phyloP scores from a whole-genome alignment of 2,797 vertebrate genomes.

The Pampus argenteus region DNA sequence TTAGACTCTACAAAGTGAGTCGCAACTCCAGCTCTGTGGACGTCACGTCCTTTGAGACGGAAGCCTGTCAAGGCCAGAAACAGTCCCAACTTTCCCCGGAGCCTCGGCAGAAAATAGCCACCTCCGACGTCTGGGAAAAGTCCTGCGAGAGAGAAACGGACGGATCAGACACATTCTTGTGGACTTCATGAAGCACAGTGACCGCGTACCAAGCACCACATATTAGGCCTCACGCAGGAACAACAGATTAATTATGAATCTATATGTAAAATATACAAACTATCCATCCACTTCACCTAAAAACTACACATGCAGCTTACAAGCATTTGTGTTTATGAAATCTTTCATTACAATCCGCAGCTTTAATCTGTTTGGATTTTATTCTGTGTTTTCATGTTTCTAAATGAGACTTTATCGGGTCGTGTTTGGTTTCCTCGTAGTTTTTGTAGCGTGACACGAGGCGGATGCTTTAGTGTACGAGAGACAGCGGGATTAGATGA shows the following conservation, averaged over 20 bases:
- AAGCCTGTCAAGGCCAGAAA: slow-evolving; percentile 94
- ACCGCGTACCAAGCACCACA: neutral
- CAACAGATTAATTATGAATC: too few species aligned
- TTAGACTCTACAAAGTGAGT: slow-evolving; percentile 94
- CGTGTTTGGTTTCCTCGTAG: slow-evolving; percentile 7
- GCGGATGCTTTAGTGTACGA: too few species aligned
- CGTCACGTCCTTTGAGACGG: slow-evolving; percentile 93
- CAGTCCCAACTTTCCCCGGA: slow-evolving; percentile 90
- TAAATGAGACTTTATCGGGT: slow-evolving; percentile 29
- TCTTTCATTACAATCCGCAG: slow-evolving; percentile 18
- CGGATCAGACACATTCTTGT: slow-evolving; percentile 1
- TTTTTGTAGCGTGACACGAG: slow-evolving; percentile 4
- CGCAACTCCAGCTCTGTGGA: slow-evolving; percentile 91
- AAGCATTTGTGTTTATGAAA: slow-evolving; percentile 20
- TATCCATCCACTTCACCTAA: neutral
- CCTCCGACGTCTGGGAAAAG: slow-evolving; percentile 97
- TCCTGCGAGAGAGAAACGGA: slow-evolving; percentile 81
- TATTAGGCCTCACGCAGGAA: neutral
- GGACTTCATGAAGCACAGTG: neutral
- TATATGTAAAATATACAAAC: neutral
- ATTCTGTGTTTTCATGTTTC: slow-evolving; percentile 29
- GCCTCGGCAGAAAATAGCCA: slow-evolving; percentile 95
- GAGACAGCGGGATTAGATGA: slow-evolving; percentile 67
- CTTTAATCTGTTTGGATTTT: slow-evolving; percentile 17
- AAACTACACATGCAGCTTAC: slow-evolving; percentile 4